Conservation (phyloP, 2,113 vertebrate genomes). For the Trichomycterus rosablanca region DNA sequence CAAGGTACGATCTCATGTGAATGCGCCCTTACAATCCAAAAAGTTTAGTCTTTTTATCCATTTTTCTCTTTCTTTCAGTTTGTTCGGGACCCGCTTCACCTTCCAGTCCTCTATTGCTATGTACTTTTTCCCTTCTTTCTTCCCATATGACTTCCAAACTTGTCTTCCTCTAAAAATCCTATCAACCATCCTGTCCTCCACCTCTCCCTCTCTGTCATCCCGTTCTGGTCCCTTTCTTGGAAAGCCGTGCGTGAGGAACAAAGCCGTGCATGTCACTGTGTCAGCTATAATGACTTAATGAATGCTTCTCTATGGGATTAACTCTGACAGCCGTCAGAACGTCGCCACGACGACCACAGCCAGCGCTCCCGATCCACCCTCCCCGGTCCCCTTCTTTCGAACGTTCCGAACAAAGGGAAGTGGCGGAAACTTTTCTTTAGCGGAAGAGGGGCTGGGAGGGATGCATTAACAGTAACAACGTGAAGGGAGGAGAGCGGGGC, state of each 20-base stretch:
- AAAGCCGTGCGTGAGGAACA: slow-evolving; percentile 29
- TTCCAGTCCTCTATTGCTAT: not conserved
- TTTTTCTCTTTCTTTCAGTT: too few relatives aligned
- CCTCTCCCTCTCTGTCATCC: slow-evolving; percentile 22
- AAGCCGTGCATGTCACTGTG: slow-evolving; percentile 45
- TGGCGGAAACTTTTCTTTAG: slow-evolving; percentile 47
- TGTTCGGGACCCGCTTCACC: too few relatives aligned
- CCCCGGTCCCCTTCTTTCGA: slow-evolving; percentile 45
- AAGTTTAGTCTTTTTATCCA: too few relatives aligned
- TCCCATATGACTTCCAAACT: not conserved
- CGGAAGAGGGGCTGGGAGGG: slow-evolving; percentile 11
- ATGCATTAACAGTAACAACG: slow-evolving; percentile 32
- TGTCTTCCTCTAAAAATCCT: slow-evolving; percentile 1
- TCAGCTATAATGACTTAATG: slow-evolving; percentile 79
- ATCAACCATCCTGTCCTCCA: slow-evolving; percentile 10
- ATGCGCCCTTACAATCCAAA: too few relatives aligned
- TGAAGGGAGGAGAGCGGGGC: slow-evolving; percentile 15
- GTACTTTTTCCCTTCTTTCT: not conserved
- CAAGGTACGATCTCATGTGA: too few relatives aligned
- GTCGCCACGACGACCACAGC: slow-evolving; percentile 57
- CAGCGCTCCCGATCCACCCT: slow-evolving; percentile 46
- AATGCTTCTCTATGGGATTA: slow-evolving; percentile 74
- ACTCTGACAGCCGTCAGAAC: slow-evolving; percentile 70
- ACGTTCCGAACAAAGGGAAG: slow-evolving; percentile 58
- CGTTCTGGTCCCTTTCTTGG: slow-evolving; percentile 34